Evolutionary conservation across 1,140 invertebrate species (phyloP), one percentile per base, ranked within the genome.

Genomic region (Orussus abietinus): DNA sequence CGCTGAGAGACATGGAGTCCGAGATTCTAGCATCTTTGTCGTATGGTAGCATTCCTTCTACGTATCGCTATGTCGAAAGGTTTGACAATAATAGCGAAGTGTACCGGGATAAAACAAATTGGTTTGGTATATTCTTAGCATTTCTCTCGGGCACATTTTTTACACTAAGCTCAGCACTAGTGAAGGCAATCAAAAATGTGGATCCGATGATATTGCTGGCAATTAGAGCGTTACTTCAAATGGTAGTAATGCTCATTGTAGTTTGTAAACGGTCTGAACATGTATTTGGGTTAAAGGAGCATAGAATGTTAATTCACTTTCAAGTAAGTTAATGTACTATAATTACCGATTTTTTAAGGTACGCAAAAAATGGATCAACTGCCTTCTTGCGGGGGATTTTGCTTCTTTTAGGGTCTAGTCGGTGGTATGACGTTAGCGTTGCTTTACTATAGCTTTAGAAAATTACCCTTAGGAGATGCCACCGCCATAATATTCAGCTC

Each of bases 401-500:
- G 41, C 42, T 21, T 25, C 35, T 39, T 53, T 55, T 26, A 77
- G 73, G 76, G 76, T 7, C 19, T 76, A 11, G 70, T 77, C n/a
- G 76, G 75, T 2, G 76, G 75, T 12, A 58, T 73, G 38, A 77
- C 74, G 0, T 40, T 77, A 4, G 69, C 69, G 3, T 46, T 77
- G 13, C 49, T 78, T 3, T 80, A 75, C 56, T 77, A 72, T 46
- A 75, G 77, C 36, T 76, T 80, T 39, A 63, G 74, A 20, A 70
- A 74, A 43, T 49, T 81, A 13, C 75, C 79, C 5, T 42, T 81
- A 14, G 77, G 77, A 2, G 76, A 80, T 63, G 77, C 79, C 6
- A 78, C 78, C 1, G 75, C 78, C 3, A 80, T 81, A 11, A 79
- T 80, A 45, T 76, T 80, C 46, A 79, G 75, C 49, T 79, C 76